Base-by-base conservation (phyloP, 2,888 invertebrate species). In the Therioaphis trifolii region DNA sequence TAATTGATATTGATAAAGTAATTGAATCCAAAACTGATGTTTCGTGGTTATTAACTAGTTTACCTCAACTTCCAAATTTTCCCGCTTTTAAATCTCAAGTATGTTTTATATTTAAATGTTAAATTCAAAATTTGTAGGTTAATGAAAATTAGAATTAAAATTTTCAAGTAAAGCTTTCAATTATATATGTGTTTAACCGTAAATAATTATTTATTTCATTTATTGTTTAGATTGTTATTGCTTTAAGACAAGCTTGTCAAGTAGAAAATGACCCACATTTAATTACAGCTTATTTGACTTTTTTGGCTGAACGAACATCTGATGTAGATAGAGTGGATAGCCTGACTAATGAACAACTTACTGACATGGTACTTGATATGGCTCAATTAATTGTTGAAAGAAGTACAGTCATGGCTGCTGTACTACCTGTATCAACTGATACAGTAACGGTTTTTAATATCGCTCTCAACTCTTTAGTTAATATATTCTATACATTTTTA, bases 341-440 rank as follows among this genome's bases (percentile, higher is more conserved):
- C 7, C 46, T 78, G 46, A 58, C 85, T 29, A 72, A 85, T 43
- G 86, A 86, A 63, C 82, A 82, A n/a, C 86, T 87, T 85, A 85
- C 86, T 58, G 86, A 86, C 27, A 85, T 87, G 35, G 86, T 91
- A 0, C 91, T 93, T 89, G 97, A 97, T 88, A 92, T 98, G 88
- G 95, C 96, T 15, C 96, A 96, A 86, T 90, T 97, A 86, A 94
- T 98, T 85, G 97, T 98, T 84, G 97, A 98, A 89, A 91, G 98
- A 24, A 94, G 94, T 85, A 94, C 95, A 11, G 94, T 98, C 87
- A 93, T 96, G 87, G 93, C 93, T 72, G 94, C 94, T 86, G 93
- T 97, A 86, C 90, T 96, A 77, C 94, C 93, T 1, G 89, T 92
- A 1, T 89, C 91, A 3, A 68, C 78, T 27, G 82, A 84, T 69